Percentiles rank a stretch among this genome's conserved stretches.
Evolutionary conservation across 2,888 invertebrate genomes (phyloP).

Genomic region (Brachyptera risi): DNA sequence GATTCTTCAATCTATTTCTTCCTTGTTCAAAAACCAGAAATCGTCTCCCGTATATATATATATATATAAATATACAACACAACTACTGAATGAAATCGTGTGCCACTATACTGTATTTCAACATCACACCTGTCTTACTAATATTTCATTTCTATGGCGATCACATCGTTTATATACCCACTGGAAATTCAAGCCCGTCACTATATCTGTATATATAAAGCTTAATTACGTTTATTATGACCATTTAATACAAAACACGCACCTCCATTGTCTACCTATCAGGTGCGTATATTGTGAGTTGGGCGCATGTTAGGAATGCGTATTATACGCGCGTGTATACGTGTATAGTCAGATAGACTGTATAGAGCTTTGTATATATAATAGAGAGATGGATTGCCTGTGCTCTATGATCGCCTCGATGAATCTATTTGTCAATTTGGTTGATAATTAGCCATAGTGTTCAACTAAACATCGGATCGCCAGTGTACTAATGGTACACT

Average conservation of each 20-base stretch:
- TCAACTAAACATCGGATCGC: slow-evolving; percentile 17
- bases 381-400: slow-evolving; percentile 50
- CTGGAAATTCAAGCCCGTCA: not conserved
- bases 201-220: not conserved
- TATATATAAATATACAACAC: no score
- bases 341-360: slow-evolving; percentile 30
- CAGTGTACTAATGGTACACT: not conserved
- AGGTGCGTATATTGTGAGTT: not conserved
- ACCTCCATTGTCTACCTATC: not conserved
- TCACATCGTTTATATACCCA: not conserved
- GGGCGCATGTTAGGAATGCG: not conserved
- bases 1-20: not conserved
- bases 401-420: slow-evolving; percentile 18
- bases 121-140: slow-evolving; percentile 10
- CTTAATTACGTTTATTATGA: slow-evolving; percentile 14
- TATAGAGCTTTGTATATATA: slow-evolving; percentile 52
- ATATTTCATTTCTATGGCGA: slow-evolving; percentile 6
- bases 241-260: slow-evolving; percentile 18
- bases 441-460: slow-evolving; percentile 23
- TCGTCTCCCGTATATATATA: no score
- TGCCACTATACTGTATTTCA: not conserved
- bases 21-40: not conserved
- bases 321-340: not conserved
- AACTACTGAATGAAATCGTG: slow-evolving; percentile 1
- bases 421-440: slow-evolving; percentile 22